phyloP scores from a whole-genome alignment of 2,113 vertebrate genomes.

The Phoenicopterus ruber region DNA sequence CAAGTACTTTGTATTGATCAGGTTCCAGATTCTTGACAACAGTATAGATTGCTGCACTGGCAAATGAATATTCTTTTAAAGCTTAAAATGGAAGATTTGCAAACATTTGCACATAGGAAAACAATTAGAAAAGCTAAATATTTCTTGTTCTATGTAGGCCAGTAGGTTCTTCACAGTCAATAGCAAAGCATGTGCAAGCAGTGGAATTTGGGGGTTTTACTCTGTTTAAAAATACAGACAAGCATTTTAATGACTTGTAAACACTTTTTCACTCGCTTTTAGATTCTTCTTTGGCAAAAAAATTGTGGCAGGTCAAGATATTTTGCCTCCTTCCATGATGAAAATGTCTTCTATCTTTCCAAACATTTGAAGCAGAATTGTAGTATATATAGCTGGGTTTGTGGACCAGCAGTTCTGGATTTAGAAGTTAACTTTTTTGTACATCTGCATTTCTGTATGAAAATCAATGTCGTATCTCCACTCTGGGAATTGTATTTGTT shows the following conservation, averaged over 20 bases:
- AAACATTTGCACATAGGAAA: neutral
- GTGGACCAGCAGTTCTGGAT: neutral
- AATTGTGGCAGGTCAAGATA: neutral
- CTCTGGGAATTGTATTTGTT: neutral
- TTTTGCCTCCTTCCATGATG: neutral
- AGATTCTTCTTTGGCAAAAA: neutral
- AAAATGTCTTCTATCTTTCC: neutral
- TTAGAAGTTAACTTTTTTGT: neutral
- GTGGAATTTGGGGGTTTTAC: neutral
- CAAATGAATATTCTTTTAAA: neutral
- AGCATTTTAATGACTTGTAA: neutral
- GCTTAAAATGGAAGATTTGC: neutral
- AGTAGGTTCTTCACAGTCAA: neutral
- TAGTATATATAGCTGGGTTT: neutral
- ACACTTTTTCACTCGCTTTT: neutral
- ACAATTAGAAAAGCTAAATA: neutral
- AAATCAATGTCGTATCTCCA: neutral
- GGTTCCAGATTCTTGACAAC: neutral
- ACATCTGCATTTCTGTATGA: neutral
- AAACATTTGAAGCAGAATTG: neutral
- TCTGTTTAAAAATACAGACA: neutral
- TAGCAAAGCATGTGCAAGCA: neutral
- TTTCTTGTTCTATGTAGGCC: neutral
- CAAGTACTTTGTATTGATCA: neutral
- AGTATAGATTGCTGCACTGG: neutral